Evolutionary conservation across 2,888 invertebrate genomes (phyloP), one percentile per base, ranked within the genome.

Genomic region (Orthosia gracilis): DNA sequence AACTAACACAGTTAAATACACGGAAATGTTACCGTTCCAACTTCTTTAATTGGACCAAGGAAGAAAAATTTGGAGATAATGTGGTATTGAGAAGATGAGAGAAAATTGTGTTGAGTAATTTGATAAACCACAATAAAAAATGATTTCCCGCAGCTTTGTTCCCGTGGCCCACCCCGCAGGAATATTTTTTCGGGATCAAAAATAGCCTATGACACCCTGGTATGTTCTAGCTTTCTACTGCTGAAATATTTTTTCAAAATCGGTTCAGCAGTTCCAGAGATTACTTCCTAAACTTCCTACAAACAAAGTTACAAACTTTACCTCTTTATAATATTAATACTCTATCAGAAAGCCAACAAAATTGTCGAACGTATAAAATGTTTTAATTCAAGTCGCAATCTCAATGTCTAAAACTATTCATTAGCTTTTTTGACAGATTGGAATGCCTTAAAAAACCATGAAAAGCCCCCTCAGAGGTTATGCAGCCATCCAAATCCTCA

Each of bases 1-100:
- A 68, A 69, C n/a, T 68, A 62, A 62, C 50, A 23, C 49, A 52
- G 13, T 49, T 26, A 12, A 57, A 72, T 21, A 50, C 7, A 50
- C 17, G 18, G 50, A 58, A 58, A 66, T 54, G n/a, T 23, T 26
- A 50, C 17, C 11, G 17, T 49, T 50, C 21, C 15, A 26, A 5
- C 45, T 49, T 57, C 26, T 62, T 50, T 58, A 23, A 59, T 26
- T 69, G 21, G 54, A 13, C 59, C 9, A 21, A 54, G 49, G 40
- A 75, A 31, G n/a, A 7, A 58, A 52, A 1, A n/a, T 62, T 17
- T 13, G 12, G 4, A 23, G 4, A 13, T 50, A 49, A 55, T 9
- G n/a, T 57, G 26, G 21, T 57, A 15, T 17, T 55, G 18, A 21
- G n/a, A 62, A 45, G 9, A 26, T 75, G 17, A 67, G 40, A 49